Evolutionary conservation across 2,888 invertebrate genomes (phyloP).

Genomic region (Metallyticus violacea): DNA sequence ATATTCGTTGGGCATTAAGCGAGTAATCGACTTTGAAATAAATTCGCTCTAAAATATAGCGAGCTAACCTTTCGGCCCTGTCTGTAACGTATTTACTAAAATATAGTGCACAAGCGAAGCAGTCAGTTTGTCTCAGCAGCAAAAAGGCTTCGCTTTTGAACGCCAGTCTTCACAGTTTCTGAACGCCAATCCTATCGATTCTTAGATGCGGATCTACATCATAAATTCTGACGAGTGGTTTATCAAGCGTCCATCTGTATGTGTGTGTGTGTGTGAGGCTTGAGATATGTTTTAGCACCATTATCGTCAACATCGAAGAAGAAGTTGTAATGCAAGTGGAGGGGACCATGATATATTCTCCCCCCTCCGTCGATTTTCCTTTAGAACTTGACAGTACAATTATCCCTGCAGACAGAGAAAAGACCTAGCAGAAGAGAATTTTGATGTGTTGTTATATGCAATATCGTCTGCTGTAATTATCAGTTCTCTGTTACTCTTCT

Average conservation of each 20-base stretch:
- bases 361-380: background rate
- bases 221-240: background rate
- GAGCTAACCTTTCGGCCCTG: background rate
- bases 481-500: background rate
- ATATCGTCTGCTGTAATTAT: background rate
- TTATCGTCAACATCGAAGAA: background rate
- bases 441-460: background rate
- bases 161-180: background rate
- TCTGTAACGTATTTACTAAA: background rate
- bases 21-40: background rate
- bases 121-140: too few relatives aligned
- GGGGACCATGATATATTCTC: background rate
- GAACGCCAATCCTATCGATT: background rate
- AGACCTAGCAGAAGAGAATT: background rate
- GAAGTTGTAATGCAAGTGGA: background rate
- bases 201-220: background rate
- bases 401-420: background rate
- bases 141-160: background rate
- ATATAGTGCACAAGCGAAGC: background rate
- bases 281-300: background rate
- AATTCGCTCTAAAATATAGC: background rate
- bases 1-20: background rate
- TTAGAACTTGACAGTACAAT: conserved; percentile 9
- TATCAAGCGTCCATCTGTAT: background rate
- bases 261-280: background rate